These are phyloP conservation scores for Alouatta palliata DNA, from an alignment of 2,113 vertebrate genomes.

Conservation along the genomic window DNA sequence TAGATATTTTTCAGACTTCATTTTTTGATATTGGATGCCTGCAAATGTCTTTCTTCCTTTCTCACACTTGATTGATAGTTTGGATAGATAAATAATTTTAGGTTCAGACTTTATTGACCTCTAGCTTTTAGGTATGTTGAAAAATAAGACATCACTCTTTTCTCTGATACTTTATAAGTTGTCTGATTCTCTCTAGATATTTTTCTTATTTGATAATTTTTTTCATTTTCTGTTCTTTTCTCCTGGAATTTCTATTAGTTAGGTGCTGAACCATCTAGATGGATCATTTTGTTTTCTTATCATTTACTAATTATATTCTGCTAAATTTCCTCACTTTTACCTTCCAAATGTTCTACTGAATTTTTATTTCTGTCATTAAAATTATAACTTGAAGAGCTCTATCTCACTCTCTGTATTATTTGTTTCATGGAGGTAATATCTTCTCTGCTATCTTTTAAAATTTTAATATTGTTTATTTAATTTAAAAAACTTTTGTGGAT, in stretches of 20 bases:
- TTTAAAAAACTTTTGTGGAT: background rate
- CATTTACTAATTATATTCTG: background rate
- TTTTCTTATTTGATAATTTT: background rate
- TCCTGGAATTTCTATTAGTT: background rate
- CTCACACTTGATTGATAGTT: background rate
- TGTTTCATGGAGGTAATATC: background rate
- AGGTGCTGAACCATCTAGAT: background rate
- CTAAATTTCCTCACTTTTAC: background rate
- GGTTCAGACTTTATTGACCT: background rate
- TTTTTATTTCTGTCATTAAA: background rate
- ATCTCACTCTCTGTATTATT: background rate
- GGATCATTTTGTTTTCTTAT: background rate
- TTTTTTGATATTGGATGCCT: background rate
- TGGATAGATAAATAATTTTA: background rate
- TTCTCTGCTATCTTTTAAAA: background rate
- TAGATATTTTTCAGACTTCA: background rate
- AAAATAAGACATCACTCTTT: background rate
- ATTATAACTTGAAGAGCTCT: background rate
- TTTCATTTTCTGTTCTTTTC: background rate
- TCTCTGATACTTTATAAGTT: background rate
- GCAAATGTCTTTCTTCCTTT: background rate
- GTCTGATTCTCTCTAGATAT: background rate
- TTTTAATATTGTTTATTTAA: background rate
- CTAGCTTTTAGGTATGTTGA: background rate
- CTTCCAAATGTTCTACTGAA: background rate